Evolutionary conservation across 2,888 invertebrate species (phyloP).

Genomic region (Arrhopalites spinosus): DNA sequence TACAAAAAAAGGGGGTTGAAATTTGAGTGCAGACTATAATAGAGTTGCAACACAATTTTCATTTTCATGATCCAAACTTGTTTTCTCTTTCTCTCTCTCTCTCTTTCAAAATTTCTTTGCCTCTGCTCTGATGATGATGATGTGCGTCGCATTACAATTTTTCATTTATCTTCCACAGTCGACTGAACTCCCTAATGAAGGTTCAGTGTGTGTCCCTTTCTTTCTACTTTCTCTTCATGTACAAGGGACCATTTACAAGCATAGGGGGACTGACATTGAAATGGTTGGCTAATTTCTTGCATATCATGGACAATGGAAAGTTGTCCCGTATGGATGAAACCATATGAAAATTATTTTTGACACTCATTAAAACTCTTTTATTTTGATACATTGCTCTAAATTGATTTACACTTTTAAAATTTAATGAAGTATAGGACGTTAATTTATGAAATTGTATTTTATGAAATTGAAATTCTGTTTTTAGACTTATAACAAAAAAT

Average conservation of each 20-base stretch:
- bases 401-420: no score
- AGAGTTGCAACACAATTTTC: neutral
- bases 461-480: no score
- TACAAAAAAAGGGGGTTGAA: neutral
- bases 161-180: slow-evolving; percentile 43
- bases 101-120: neutral
- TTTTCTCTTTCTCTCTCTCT: slow-evolving; percentile 5
- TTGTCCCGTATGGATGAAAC: no score
- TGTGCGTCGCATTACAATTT: slow-evolving; percentile 28
- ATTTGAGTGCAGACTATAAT: neutral
- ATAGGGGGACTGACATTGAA: neutral
- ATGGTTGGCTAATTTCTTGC: neutral
- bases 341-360: no score
- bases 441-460: no score
- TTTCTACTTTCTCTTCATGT: neutral
- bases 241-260: neutral
- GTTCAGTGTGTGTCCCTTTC: neutral
- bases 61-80: neutral
- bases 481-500: no score
- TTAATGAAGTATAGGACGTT: no score
- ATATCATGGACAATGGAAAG: neutral
- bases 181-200: slow-evolving; percentile 37
- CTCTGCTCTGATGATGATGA: slow-evolving; percentile 15
- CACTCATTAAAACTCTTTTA: no score
- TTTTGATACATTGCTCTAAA: no score